A percentile compares a stretch with the other conserved stretches of the same genome.
phyloP scores from a whole-genome alignment of 2,113 vertebrate genomes.

The Dolichotis patagonum region DNA sequence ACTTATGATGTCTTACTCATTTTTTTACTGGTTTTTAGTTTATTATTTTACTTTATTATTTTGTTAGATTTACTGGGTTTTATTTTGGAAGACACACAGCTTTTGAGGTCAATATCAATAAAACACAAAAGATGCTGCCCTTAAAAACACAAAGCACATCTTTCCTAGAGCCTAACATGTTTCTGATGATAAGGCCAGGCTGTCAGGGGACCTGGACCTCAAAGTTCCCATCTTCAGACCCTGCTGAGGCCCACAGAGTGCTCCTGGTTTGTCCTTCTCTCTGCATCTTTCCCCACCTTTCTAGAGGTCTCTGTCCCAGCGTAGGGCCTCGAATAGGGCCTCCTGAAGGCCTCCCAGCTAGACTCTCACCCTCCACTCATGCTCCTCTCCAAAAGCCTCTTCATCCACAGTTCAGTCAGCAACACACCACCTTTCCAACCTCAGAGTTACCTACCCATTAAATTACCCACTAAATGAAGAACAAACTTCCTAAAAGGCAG shows the following conservation, averaged over 20 bases:
- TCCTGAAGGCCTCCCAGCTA: background rate
- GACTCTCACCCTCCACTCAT: background rate
- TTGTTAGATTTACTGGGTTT: background rate
- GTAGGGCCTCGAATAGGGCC: background rate
- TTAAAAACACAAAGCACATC: background rate
- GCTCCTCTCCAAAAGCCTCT: too few species aligned
- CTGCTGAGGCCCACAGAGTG: rapidly evolving
- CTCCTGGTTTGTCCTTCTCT: background rate
- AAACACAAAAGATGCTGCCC: background rate
- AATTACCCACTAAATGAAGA: background rate
- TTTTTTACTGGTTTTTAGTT: background rate
- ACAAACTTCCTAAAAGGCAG: background rate
- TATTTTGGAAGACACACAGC: background rate
- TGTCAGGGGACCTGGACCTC: background rate
- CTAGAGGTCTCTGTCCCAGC: background rate
- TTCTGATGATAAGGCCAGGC: background rate
- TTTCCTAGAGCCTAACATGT: background rate
- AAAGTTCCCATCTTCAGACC: background rate
- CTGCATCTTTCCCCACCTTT: background rate
- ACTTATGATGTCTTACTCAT: background rate
- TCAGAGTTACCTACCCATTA: background rate
- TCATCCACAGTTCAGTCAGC: background rate
- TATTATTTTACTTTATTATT: too few species aligned
- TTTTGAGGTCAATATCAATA: background rate
- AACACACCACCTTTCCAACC: background rate